Base-by-base conservation (phyloP, 2,888 invertebrate species). In the Drosophila basisetae region DNA sequence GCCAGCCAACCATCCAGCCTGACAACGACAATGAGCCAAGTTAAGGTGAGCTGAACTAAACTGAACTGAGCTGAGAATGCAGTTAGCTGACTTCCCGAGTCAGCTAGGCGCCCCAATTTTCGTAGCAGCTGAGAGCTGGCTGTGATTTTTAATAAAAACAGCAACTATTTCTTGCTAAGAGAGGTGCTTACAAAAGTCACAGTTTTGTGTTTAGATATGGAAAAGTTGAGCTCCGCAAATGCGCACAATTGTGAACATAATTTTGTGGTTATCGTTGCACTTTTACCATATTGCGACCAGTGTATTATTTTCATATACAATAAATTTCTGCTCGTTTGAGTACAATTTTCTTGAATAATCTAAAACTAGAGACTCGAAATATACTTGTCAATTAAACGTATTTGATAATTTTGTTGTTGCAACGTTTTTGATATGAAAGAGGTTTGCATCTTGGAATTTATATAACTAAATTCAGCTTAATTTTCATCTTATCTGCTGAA, bases 81-180 rank as follows among this genome's bases (percentile, higher is more conserved):
- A 75, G 54, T 55, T 69, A 69, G 52, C 63, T 53, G 65, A 11
- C 65, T 22, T 43, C 41, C 73, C 52, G 59, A 75, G 76, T 58
- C 68, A 72, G 37, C 60, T 28, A 61, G 76, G 73, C 76, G 78
- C 72, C 73, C 68, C 72, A 77, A 72, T 77, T 76, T 76, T 47
- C 22, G 55, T 62, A 47, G 71, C 39, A 56, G 37, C 33, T 49
- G 55, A 43, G 63, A 33, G 41, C 4, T 56, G 47, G 16, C 70
- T 61, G 33, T 25, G 47, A 55, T 39, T 43, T 58, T 53, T 22
- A n/a, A 30, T 31, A 37, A 18, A 47, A 64, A 13, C 58, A 30
- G 65, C 50, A 60, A 60, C 25, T 39, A 43, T 31, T 55, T 33
- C 6, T 37, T 50, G 4, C 9, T 47, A 47, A 47, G 9, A 33